phyloP scores from a whole-genome alignment of 2,888 invertebrate species.

The Macrosiphum euphorbiae region DNA sequence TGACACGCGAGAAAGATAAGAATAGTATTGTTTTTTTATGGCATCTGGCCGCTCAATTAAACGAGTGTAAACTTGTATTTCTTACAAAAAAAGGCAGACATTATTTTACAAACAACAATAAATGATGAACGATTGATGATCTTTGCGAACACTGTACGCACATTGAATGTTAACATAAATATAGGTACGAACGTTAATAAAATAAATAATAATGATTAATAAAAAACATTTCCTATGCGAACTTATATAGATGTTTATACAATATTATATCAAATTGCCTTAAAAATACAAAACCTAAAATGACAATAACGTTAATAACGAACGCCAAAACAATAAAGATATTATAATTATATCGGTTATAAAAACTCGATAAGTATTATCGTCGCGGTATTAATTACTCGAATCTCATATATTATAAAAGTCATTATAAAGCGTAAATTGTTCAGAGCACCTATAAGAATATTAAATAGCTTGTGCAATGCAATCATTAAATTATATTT shows the following conservation, averaged over 20 bases:
- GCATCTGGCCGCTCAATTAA: constrained; percentile 1
- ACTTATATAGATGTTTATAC: not conserved
- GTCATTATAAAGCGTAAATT: not conserved
- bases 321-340: not conserved
- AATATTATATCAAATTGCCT: not conserved
- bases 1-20: not conserved
- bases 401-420: not conserved
- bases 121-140: not conserved
- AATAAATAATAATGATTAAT: not conserved
- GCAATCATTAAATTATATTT: not conserved
- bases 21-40: not conserved
- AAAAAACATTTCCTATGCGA: not conserved
- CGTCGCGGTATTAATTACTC: not conserved
- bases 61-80: not conserved
- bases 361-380: not conserved
- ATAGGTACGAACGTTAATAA: not conserved
- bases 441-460: not conserved
- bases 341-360: not conserved
- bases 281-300: not conserved
- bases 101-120: not conserved
- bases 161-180: not conserved
- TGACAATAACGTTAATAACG: not conserved
- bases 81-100: not conserved
- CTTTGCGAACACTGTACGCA: not conserved
- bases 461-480: not conserved